These are phyloP conservation scores for Bathynomus jamesi DNA, from an alignment of 1,140 invertebrate species.

Conservation along the genomic window DNA sequence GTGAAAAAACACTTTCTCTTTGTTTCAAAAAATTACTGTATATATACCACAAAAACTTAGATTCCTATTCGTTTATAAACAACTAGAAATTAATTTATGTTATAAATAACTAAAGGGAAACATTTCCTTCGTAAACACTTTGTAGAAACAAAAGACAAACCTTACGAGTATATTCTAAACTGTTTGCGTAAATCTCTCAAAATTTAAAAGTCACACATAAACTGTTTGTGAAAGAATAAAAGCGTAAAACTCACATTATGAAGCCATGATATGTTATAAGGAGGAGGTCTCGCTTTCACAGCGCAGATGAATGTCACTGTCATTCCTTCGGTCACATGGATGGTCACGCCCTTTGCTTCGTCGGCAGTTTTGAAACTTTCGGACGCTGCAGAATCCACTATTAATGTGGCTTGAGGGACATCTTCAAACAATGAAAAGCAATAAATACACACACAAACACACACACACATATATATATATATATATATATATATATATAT, in stretches of 20 bases:
- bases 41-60: no score
- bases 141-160: no score
- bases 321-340: constrained; percentile 6
- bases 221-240: no score
- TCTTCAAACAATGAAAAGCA: not conserved
- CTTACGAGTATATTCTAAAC: no score
- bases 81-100: no score
- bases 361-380: not conserved
- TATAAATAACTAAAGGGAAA: no score
- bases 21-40: no score
- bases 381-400: not conserved
- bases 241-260: constrained; percentile 10
- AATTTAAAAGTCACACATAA: no score
- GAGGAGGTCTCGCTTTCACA: constrained; percentile 2
- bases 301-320: constrained; percentile 2
- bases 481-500: not conserved
- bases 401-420: not conserved
- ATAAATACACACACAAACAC: not conserved
- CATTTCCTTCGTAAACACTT: no score
- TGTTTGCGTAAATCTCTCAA: no score
- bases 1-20: no score
- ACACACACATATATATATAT: not conserved
- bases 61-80: no score
- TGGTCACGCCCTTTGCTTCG: constrained; percentile 1
- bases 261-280: constrained; percentile 11